phyloP scores from a whole-genome alignment of 2,113 vertebrate species.

The Dinomys branickii region DNA sequence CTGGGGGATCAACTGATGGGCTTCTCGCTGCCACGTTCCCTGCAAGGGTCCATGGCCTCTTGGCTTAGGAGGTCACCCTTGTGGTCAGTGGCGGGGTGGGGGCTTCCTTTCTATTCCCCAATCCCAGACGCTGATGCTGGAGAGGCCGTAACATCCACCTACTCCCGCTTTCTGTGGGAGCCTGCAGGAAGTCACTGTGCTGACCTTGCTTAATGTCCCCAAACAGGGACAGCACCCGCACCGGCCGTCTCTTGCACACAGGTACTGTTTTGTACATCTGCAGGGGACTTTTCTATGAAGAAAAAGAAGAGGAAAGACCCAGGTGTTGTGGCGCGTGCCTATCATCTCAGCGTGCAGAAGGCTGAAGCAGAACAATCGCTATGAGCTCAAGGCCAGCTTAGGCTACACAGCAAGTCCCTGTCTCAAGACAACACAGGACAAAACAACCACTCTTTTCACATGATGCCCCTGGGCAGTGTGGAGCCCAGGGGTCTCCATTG shows the following conservation, averaged over 20 bases:
- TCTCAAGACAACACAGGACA: not conserved
- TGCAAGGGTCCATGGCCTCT: too few relatives aligned
- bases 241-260: constrained; percentile 36
- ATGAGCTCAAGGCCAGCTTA: not conserved
- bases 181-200: fast-evolving
- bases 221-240: constrained; percentile 76
- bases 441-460: not conserved
- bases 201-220: constrained; percentile 64
- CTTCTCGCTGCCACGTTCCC: not conserved
- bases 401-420: not conserved
- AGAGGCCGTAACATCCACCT: fast-evolving
- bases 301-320: not conserved
- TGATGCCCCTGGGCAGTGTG: not conserved
- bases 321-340: not conserved
- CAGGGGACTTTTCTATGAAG: not conserved
- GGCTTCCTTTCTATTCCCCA: not conserved
- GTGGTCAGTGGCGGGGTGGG: not conserved
- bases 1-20: not conserved
- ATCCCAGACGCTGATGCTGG: not conserved
- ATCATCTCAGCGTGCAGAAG: not conserved
- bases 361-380: not conserved
- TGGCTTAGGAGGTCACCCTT: not conserved
- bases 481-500: not conserved
- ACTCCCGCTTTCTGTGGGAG: not conserved
- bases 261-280: not conserved